These are phyloP conservation scores for Chromoteleia sp. DNA, from an alignment of 2,888 invertebrate species.

Conservation along the genomic window DNA sequence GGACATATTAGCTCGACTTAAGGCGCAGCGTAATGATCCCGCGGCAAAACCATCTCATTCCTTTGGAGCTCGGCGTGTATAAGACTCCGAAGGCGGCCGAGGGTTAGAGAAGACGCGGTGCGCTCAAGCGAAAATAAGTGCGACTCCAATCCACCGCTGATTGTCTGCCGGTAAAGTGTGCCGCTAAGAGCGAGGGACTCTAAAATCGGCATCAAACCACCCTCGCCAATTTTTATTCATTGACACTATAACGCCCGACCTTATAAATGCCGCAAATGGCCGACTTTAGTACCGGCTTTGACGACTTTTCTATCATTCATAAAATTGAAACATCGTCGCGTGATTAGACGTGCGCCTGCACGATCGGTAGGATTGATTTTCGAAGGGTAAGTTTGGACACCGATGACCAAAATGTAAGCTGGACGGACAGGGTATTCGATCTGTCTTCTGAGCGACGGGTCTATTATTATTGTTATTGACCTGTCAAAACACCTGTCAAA, in stretches of 20 bases:
- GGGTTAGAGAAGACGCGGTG: conserved; percentile 70
- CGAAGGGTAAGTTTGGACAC: too few species aligned
- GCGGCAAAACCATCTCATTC: conserved; percentile 79
- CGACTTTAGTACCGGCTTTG: conserved; percentile 43
- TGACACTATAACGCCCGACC: conserved; percentile 81
- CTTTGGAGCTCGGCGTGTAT: conserved; percentile 67
- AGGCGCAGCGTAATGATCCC: conserved; percentile 83
- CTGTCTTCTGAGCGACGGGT: too few species aligned
- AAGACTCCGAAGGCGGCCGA: conserved; percentile 37
- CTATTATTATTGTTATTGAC: too few species aligned
- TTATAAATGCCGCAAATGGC: conserved; percentile 74
- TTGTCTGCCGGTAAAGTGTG: conserved; percentile 74
- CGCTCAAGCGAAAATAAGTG: conserved; percentile 83
- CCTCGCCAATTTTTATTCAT: conserved; percentile 84
- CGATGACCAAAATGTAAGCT: too few species aligned
- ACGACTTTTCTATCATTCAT: conserved; percentile 30
- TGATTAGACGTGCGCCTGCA: conserved; percentile 15
- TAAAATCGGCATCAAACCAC: conserved; percentile 82
- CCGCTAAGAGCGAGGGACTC: conserved; percentile 72
- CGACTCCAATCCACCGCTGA: conserved; percentile 81
- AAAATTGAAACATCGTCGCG: not conserved
- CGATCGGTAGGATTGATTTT: too few species aligned
- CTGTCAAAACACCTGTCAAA: too few species aligned
- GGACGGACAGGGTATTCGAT: too few species aligned
- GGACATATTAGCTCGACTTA: conserved; percentile 85